Evolutionary conservation across 2,113 vertebrate genomes (phyloP).

Genomic region (Trichechus manatus): DNA sequence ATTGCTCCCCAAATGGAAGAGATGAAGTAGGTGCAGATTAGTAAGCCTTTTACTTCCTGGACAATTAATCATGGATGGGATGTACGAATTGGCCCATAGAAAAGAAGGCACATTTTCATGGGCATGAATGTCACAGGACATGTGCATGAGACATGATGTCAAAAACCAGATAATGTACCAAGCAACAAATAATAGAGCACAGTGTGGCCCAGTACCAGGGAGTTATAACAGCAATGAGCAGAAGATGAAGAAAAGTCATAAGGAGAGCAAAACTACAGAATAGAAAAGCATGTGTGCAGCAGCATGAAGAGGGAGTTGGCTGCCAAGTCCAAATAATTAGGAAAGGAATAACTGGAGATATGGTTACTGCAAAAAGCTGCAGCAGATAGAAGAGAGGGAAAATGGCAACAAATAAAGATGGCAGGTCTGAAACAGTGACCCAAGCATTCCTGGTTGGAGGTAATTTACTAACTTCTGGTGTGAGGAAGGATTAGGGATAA

Average conservation of each 20-base stretch:
- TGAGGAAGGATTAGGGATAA: background rate
- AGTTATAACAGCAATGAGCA: background rate
- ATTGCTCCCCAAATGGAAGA: background rate
- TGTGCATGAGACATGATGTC: background rate
- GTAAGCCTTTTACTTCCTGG: background rate
- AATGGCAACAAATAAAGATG: background rate
- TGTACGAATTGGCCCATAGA: background rate
- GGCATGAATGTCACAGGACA: background rate
- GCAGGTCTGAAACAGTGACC: background rate
- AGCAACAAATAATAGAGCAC: background rate
- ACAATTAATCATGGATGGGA: background rate
- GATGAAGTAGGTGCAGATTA: background rate
- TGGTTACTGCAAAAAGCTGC: background rate
- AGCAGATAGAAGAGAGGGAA: background rate
- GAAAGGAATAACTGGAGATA: background rate
- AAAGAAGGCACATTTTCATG: conserved; percentile 10
- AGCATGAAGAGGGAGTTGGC: background rate
- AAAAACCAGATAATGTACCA: background rate
- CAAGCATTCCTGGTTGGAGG: background rate
- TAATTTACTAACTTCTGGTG: conserved; percentile 48
- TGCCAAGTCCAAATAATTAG: background rate
- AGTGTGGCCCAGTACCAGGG: background rate
- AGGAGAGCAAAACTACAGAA: background rate
- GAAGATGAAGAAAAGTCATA: conserved; percentile 12
- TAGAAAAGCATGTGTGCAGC: background rate